Evolutionary conservation across 2,888 invertebrate genomes (phyloP).

Genomic region (Glaucopsyche alexis): DNA sequence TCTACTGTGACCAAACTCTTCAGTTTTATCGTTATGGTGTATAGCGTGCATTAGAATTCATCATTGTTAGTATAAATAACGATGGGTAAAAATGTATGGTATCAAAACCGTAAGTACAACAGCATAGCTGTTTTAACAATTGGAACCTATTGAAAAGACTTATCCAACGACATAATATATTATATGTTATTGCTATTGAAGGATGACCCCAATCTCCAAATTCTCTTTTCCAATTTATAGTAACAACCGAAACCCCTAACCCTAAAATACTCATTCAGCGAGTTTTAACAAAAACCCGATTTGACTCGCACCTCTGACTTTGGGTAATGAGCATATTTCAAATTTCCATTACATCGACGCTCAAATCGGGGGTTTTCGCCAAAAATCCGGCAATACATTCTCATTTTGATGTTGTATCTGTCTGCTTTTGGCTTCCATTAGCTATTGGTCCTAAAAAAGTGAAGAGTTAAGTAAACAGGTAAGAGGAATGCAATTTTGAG

Average conservation of each 20-base stretch:
- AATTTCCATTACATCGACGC: slow-evolving; percentile 27
- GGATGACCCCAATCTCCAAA: too few species aligned
- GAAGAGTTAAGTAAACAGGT: neutral
- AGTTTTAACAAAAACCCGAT: neutral
- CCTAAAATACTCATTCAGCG: neutral
- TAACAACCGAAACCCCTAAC: neutral
- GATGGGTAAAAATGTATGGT: too few species aligned
- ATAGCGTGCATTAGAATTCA: too few species aligned
- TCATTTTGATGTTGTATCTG: slow-evolving; percentile 32
- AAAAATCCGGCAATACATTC: slow-evolving; percentile 34
- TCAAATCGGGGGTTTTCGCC: slow-evolving; percentile 30
- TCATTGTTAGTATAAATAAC: too few species aligned
- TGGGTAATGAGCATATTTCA: slow-evolving; percentile 30
- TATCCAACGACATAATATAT: too few species aligned
- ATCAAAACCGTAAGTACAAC: too few species aligned
- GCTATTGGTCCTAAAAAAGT: neutral
- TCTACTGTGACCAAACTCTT: too few species aligned
- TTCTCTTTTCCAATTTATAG: too few species aligned
- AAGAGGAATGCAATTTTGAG: neutral
- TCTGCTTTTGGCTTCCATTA: slow-evolving; percentile 27
- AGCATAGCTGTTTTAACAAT: too few species aligned
- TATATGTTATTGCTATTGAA: too few species aligned
- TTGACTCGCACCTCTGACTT: neutral
- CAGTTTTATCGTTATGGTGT: too few species aligned
- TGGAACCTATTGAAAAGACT: too few species aligned